A percentile compares a stretch with the other conserved stretches of the same genome.
phyloP scores from a whole-genome alignment of 2,113 vertebrate genomes.

The Phycodurus eques region DNA sequence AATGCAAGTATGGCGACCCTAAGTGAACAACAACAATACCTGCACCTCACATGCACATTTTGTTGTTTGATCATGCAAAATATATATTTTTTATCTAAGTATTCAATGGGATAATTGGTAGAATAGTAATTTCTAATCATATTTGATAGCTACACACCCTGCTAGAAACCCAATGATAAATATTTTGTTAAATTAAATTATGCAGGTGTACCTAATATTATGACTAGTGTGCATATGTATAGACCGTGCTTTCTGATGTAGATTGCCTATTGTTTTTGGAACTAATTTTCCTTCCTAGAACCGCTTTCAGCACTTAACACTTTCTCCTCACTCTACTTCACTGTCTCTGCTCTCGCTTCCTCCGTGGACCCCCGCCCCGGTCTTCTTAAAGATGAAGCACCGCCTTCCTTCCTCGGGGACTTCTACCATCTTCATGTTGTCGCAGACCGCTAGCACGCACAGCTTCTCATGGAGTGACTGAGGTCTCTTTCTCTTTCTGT shows the following conservation, averaged over 20 bases:
- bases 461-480: conserved; percentile 99
- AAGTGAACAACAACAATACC: too few species aligned
- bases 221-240: background rate
- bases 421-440: conserved; percentile 99
- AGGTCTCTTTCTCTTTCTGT: conserved; percentile 84
- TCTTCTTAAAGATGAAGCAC: conserved; percentile 87
- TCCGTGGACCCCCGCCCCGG: conserved; percentile 66
- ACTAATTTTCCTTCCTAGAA: conserved; percentile 19
- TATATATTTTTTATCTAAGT: too few species aligned
- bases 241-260: background rate
- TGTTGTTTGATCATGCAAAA: too few species aligned
- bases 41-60: too few species aligned
- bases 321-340: conserved; percentile 35
- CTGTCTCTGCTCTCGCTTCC: conserved; percentile 27
- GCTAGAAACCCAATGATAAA: too few species aligned
- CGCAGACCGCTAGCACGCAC: conserved; percentile 98
- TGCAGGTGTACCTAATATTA: background rate
- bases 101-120: too few species aligned
- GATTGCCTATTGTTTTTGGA: background rate
- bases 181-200: background rate
- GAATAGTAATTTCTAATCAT: too few species aligned
- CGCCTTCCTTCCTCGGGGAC: conserved; percentile 98
- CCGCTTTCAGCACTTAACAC: conserved; percentile 11
- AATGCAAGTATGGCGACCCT: too few species aligned
- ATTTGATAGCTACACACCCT: too few species aligned